Conservation (phyloP, 2,888 invertebrate species). For the Hydrotaea cyrtoneurina region DNA sequence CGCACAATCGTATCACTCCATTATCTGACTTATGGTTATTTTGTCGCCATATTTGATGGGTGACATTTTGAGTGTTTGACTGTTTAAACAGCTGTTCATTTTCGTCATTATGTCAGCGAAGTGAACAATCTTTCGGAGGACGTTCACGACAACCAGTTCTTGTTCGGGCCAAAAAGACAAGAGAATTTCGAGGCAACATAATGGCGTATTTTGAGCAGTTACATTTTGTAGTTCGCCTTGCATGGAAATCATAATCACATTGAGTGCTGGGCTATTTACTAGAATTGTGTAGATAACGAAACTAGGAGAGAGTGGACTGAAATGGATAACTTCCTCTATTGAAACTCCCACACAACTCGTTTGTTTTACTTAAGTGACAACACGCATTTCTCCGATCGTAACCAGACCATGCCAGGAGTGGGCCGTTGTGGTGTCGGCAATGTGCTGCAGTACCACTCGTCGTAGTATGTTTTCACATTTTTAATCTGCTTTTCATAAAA, state of each 20-base stretch:
- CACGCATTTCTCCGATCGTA: slow-evolving; percentile 10
- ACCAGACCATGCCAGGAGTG: neutral
- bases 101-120: too few species aligned
- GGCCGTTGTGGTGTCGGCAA: neutral
- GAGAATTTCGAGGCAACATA: too few species aligned
- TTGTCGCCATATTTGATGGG: too few species aligned
- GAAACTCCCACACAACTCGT: slow-evolving; percentile 58
- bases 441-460: neutral
- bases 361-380: slow-evolving; percentile 9
- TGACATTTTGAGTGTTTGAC: too few species aligned
- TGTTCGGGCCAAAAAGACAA: too few species aligned
- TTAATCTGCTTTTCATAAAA: slow-evolving; percentile 31
- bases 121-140: too few species aligned
- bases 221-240: too few species aligned
- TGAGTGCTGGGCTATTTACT: neutral
- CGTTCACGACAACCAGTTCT: too few species aligned
- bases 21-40: too few species aligned
- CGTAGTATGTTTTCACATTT: slow-evolving; percentile 16
- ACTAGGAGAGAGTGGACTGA: neutral
- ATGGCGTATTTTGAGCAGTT: too few species aligned
- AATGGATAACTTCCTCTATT: slow-evolving; percentile 37
- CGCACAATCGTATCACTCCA: too few species aligned
- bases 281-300: neutral
- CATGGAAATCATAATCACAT: neutral
- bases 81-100: too few species aligned